Evolutionary conservation across 2,888 invertebrate genomes (phyloP), one percentile per base, ranked within the genome.

Genomic region (Hirudinaria manillensis): DNA sequence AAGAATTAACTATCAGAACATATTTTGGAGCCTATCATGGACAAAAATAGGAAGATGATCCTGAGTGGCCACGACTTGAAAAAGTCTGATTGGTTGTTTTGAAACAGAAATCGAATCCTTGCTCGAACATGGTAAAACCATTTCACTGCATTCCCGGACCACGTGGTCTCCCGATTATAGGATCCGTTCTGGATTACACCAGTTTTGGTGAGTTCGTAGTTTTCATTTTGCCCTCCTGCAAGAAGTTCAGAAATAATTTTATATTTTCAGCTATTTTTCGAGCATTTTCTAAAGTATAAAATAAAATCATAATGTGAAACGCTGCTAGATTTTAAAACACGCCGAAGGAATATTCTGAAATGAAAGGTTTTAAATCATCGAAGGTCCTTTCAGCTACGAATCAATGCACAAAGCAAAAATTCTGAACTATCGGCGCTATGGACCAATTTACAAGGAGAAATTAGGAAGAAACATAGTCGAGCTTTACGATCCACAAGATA

Each of bases 381-480:
- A 32, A 68, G 36, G 68, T 36, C n/a, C 68, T 10, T 68, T 36
- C 21, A 68, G 68, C 13, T 79, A 78, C 75, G 79, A 79, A 24
- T 53, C 76, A 24, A 27, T 78, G 61, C 75, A 79, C 56, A 13
- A 75, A 61, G 79, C 79, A 10, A 79, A 79, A 55, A 51, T 36
- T n/a, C 76, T 75, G 38, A 77, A 79, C 72, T 53, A 61, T 34
- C 36, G n/a, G 3, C 6, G 34, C 38, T 82, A 81, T 71, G 82
- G 82, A 0, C 38, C 72, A 0, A 78, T 82, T 19, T 79, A 80
- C 70, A 76, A 79, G 51, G 82, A 82, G 75, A 82, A 81, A 74
- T 78, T 87, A 70, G 83, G 84, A 19, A 81, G 86, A 29, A 78
- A 76, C 51, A 66, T 77, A 24, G 83, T 88, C 0, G 82, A 87